Evolutionary conservation across 2,797 vertebrate genomes (phyloP).

Genomic region (Ispidina lecontei): DNA sequence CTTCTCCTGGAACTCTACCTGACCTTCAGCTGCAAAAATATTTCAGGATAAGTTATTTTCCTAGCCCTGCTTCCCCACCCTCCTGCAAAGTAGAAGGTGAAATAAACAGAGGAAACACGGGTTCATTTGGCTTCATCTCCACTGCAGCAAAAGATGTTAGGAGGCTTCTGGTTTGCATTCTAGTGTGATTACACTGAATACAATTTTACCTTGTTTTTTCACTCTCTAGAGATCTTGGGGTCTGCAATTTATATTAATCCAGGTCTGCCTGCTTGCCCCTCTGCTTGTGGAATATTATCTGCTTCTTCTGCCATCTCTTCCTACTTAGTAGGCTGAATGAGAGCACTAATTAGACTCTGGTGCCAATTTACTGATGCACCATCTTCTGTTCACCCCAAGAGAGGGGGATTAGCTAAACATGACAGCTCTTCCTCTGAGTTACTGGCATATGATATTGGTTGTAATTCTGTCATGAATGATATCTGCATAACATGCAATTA

Average conservation of each 20-base stretch:
- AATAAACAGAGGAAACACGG: slow-evolving; percentile 24
- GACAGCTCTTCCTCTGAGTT: slow-evolving; percentile 24
- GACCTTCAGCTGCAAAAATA: slow-evolving; percentile 54
- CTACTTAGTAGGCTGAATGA: slow-evolving; percentile 45
- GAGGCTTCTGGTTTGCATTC: slow-evolving; percentile 26
- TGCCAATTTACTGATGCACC: slow-evolving; percentile 61
- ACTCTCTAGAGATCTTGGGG: slow-evolving; percentile 22
- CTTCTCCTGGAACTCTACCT: slow-evolving; percentile 49
- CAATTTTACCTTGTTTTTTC: slow-evolving; percentile 35
- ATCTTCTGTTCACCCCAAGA: slow-evolving; percentile 53
- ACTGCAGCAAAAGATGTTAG: neutral
- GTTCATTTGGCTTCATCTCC: neutral
- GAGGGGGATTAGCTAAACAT: slow-evolving; percentile 35
- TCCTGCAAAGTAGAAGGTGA: slow-evolving; percentile 5
- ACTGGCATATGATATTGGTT: slow-evolving; percentile 51
- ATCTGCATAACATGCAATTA: slow-evolving; percentile 48
- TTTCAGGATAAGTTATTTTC: slow-evolving; percentile 43
- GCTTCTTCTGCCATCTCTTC: slow-evolving; percentile 36
- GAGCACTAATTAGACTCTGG: slow-evolving; percentile 47
- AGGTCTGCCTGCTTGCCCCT: slow-evolving; percentile 36
- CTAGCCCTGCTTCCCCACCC: neutral
- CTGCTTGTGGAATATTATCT: slow-evolving; percentile 38
- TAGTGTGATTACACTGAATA: slow-evolving; percentile 18
- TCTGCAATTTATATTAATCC: slow-evolving; percentile 40
- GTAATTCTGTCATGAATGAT: slow-evolving; percentile 56